Conservation (phyloP, 2,797 vertebrate species). For the Erpetoichthys calabaricus region DNA sequence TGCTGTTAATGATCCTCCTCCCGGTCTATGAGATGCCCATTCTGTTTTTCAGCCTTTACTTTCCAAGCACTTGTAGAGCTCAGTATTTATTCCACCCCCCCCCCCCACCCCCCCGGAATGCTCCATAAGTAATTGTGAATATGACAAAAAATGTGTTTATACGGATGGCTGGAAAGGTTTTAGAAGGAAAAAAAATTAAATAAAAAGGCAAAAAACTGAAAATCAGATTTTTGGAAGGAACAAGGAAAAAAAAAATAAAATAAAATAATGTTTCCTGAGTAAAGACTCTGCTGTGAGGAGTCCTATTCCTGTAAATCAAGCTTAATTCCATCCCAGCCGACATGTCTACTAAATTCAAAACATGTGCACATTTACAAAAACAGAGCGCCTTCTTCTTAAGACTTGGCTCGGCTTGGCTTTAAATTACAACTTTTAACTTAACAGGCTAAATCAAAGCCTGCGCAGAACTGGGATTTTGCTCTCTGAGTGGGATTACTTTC, state of each 20-base stretch:
- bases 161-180: too few species aligned
- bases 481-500: too few species aligned
- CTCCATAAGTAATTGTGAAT: too few species aligned
- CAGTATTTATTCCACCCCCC: too few species aligned
- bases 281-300: conserved; percentile 31
- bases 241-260: conserved; percentile 5
- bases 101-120: too few species aligned
- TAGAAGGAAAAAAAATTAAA: conserved; percentile 33
- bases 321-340: conserved; percentile 42
- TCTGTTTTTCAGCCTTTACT: too few species aligned
- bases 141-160: too few species aligned
- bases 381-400: conserved; percentile 23
- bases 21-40: too few species aligned
- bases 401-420: conserved; percentile 24
- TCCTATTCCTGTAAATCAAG: conserved; percentile 52
- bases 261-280: conserved; percentile 22
- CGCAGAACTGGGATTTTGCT: too few species aligned
- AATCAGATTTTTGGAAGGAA: conserved; percentile 10
- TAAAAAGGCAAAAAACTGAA: conserved; percentile 14
- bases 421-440: conserved; percentile 3
- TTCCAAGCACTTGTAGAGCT: too few species aligned
- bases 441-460: not conserved
- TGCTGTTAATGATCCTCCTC: too few species aligned
- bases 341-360: conserved; percentile 42
- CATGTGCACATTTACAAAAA: conserved; percentile 23